Evolutionary conservation across 92 coral and sea anemone genomes (phyloP).

Genomic region (Virgularia gustaviana): DNA sequence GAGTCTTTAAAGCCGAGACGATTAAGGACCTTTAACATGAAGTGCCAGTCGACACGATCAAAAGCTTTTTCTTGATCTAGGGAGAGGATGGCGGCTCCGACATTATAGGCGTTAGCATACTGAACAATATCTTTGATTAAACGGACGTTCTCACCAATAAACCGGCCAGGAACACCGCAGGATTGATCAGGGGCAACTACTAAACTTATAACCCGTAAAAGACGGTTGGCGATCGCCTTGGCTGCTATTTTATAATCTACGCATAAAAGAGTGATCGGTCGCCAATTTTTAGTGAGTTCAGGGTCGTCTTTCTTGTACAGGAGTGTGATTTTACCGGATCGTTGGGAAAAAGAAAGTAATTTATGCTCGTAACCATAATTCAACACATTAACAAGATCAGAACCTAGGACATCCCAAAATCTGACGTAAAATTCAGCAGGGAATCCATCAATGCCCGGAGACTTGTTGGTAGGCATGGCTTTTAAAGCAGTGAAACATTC

Average conservation of each 20-base stretch:
- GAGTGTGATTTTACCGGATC: background rate
- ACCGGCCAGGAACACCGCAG: too few relatives aligned
- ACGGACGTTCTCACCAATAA: too few relatives aligned
- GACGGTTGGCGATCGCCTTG: too few relatives aligned
- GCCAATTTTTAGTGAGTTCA: too few relatives aligned
- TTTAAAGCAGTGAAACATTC: slow-evolving; percentile 31
- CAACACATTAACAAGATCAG: background rate
- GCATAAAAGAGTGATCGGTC: too few relatives aligned
- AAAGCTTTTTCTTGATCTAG: too few relatives aligned
- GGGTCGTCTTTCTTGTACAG: slow-evolving; percentile 2
- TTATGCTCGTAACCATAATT: background rate
- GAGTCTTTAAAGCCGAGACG: slow-evolving; percentile 17
- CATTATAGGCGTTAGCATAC: too few relatives aligned
- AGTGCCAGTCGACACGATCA: background rate
- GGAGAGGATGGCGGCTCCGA: too few relatives aligned
- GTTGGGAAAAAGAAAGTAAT: background rate
- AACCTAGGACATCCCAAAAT: background rate
- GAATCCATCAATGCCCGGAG: slow-evolving; percentile 26
- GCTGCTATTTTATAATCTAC: too few relatives aligned
- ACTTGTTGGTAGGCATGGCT: slow-evolving; percentile 20
- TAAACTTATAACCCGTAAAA: too few relatives aligned
- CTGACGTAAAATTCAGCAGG: background rate
- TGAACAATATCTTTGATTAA: too few relatives aligned
- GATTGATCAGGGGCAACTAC: too few relatives aligned
- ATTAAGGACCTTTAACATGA: slow-evolving; percentile 4